Percentiles rank a stretch among this genome's conserved stretches.
phyloP scores from a whole-genome alignment of 2,888 invertebrate species.

The Aspidiotus rigidus region DNA sequence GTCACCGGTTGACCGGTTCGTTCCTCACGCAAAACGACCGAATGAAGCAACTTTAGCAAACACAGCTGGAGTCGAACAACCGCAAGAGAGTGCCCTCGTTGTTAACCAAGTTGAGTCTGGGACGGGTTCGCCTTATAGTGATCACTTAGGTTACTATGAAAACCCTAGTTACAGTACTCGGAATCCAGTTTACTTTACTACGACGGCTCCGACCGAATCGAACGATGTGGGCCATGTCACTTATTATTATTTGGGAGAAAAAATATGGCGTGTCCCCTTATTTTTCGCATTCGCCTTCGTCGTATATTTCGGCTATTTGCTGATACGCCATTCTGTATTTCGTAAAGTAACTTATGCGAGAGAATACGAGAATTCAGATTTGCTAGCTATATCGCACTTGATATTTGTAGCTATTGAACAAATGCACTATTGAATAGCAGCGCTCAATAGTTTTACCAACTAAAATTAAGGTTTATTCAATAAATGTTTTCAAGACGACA shows the following conservation, averaged over 20 bases:
- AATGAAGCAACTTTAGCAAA: neutral
- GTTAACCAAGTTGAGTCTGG: slow-evolving; percentile 7
- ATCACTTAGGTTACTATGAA: neutral
- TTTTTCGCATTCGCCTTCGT: slow-evolving; percentile 62
- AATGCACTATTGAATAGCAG: no score
- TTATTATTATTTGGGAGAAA: slow-evolving; percentile 48
- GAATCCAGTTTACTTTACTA: slow-evolving; percentile 17
- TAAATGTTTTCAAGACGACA: no score
- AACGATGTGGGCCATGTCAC: slow-evolving; percentile 43
- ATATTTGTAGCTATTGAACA: no score
- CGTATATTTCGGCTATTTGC: slow-evolving; percentile 59
- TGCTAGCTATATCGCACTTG: no score
- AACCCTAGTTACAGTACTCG: slow-evolving; percentile 14
- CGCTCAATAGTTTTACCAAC: no score
- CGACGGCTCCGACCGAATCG: neutral
- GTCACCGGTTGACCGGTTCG: neutral
- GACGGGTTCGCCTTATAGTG: neutral
- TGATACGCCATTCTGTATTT: slow-evolving; percentile 43
- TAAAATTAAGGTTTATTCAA: no score
- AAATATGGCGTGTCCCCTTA: slow-evolving; percentile 60
- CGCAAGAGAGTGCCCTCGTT: slow-evolving; percentile 9
- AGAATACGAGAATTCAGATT: no score
- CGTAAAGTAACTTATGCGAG: neutral
- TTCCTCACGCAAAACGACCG: slow-evolving; percentile 24
- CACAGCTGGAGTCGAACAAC: neutral